A percentile compares a stretch with the other conserved stretches of the same genome.
Conservation (phyloP, 2,888 invertebrate species). For the Phengaris arion region DNA sequence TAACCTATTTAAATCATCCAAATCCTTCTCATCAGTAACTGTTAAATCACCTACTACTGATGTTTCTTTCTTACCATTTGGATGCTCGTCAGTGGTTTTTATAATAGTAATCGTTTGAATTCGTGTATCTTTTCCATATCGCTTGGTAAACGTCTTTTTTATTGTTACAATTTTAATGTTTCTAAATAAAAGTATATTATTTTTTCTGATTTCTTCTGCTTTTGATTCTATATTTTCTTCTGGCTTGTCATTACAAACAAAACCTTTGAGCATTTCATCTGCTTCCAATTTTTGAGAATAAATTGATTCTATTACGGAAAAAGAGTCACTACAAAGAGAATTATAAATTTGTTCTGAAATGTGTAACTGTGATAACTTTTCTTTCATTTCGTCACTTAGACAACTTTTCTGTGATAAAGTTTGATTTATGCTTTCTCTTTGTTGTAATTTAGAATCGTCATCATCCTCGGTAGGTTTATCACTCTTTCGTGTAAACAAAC, state of each 20-base stretch:
- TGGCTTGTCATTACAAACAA: slow-evolving; percentile 39
- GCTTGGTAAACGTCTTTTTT: slow-evolving; percentile 40
- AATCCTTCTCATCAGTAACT: slow-evolving; percentile 39
- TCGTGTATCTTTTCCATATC: slow-evolving; percentile 37
- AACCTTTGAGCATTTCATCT: slow-evolving; percentile 36
- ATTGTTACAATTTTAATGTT: slow-evolving; percentile 42
- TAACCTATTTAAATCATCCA: slow-evolving; percentile 36
- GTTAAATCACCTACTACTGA: slow-evolving; percentile 40
- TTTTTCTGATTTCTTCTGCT: slow-evolving; percentile 38
- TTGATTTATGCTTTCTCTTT: background rate
- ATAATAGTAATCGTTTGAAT: slow-evolving; percentile 42
- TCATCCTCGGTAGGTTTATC: slow-evolving; percentile 36
- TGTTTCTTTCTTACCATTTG: slow-evolving; percentile 38
- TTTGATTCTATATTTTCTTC: slow-evolving; percentile 40
- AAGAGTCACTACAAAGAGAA: slow-evolving; percentile 32
- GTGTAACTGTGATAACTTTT: slow-evolving; percentile 4
- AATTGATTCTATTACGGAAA: slow-evolving; percentile 35
- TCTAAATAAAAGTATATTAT: slow-evolving; percentile 36
- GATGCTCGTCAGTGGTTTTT: slow-evolving; percentile 40
- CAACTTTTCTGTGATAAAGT: slow-evolving; percentile 13
- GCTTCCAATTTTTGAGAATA: slow-evolving; percentile 39
- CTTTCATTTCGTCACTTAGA: slow-evolving; percentile 9
- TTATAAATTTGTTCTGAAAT: slow-evolving; percentile 29
- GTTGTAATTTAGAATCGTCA: slow-evolving; percentile 27
- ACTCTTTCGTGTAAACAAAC: slow-evolving; percentile 46